Evolutionary conservation across 64 coral and sea anemone genomes (phyloP).

Genomic region (Exaiptasia diaphana): DNA sequence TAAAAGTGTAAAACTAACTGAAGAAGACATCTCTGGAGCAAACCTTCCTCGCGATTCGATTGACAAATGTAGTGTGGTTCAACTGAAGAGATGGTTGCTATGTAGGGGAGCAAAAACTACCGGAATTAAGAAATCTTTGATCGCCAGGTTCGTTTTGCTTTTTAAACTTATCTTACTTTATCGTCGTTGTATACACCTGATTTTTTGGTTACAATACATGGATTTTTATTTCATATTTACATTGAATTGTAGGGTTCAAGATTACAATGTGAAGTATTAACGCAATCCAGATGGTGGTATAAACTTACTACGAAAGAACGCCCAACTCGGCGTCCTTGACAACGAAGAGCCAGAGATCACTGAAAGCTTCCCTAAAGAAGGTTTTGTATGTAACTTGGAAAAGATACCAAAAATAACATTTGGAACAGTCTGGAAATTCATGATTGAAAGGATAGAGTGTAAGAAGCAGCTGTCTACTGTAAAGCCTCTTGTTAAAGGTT

Average conservation of each 20-base stretch:
- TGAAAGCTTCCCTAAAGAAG: not conserved
- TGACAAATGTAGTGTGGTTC: constrained; percentile 5
- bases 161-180: not conserved
- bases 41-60: not conserved
- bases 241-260: not conserved
- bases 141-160: not conserved
- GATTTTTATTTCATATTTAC: not conserved
- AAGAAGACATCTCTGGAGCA: constrained; percentile 23
- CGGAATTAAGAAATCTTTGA: not conserved
- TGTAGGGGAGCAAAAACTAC: constrained; percentile 12
- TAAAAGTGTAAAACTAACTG: not conserved
- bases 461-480: constrained; percentile 13
- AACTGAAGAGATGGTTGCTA: constrained; percentile 12
- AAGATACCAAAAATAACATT: constrained; percentile 9
- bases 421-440: not conserved
- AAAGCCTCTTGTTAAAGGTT: constrained; percentile 10
- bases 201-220: not conserved
- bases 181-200: not conserved
- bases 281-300: constrained; percentile 21
- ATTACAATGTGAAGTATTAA: not conserved
- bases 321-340: not conserved
- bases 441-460: not conserved
- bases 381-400: not conserved
- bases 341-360: not conserved
- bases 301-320: not conserved